phyloP scores from a whole-genome alignment of 2,888 invertebrate species.

The Latrodectus hesperus region DNA sequence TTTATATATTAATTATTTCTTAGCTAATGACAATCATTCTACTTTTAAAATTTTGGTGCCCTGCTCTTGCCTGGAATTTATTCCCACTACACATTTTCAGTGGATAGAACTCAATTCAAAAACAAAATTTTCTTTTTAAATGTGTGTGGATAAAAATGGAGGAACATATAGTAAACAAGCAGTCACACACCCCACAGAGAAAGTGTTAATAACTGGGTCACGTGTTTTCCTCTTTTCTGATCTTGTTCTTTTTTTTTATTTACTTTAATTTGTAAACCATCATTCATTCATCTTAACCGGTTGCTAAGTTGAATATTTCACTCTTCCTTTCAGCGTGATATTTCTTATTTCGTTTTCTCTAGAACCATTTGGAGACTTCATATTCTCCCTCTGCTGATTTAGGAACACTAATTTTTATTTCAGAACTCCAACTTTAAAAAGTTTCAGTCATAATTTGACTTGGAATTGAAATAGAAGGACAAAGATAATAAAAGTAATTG shows the following conservation, averaged over 20 bases:
- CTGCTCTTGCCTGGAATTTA: no score
- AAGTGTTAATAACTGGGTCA: slow-evolving; percentile 41
- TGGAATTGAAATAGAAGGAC: no score
- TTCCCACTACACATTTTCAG: neutral
- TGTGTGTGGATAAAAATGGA: slow-evolving; percentile 32
- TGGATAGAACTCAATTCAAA: neutral
- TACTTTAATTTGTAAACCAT: neutral
- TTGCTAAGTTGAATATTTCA: neutral
- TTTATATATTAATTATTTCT: no score
- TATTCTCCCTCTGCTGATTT: no score
- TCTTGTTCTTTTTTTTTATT: slow-evolving; percentile 4
- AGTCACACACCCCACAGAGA: neutral
- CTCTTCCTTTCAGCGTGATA: slow-evolving; percentile 9
- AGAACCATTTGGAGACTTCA: no score
- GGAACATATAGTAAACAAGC: neutral
- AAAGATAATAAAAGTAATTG: no score
- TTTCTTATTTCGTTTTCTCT: no score
- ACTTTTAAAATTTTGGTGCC: no score
- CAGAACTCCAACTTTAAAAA: no score
- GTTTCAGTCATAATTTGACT: no score
- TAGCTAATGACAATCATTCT: no score
- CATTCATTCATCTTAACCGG: neutral
- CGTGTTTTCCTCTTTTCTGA: neutral
- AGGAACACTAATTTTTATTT: no score
- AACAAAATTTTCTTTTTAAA: neutral